phyloP scores from a whole-genome alignment of 2,797 vertebrate species.

The Siniperca undulata region DNA sequence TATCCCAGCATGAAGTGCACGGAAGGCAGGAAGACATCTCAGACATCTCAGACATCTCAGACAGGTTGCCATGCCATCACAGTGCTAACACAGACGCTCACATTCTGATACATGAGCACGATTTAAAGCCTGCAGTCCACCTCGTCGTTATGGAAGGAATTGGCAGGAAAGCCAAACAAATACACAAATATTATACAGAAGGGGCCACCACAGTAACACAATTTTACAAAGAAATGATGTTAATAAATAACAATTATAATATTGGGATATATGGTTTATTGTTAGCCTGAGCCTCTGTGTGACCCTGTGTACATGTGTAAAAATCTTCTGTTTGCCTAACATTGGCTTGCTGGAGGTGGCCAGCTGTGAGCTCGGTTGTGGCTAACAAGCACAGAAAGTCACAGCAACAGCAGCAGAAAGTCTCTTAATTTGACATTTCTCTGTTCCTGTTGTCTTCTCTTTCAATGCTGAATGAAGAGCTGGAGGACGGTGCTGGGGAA shows the following conservation, averaged over 20 bases:
- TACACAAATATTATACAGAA: not conserved
- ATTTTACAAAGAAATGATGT: not conserved
- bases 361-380: slow-evolving; percentile 17
- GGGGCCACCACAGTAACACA: not conserved
- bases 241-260: not conserved
- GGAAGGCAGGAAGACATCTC: slow-evolving; percentile 4
- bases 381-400: slow-evolving; percentile 35
- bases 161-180: not conserved
- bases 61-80: slow-evolving; percentile 28
- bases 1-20: slow-evolving; percentile 1
- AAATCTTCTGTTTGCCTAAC: slow-evolving; percentile 7
- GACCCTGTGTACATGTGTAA: slow-evolving; percentile 13
- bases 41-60: not conserved
- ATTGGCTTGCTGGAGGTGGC: slow-evolving; percentile 3
- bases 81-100: slow-evolving; percentile 10
- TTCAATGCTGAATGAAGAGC: not conserved
- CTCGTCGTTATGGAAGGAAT: not conserved
- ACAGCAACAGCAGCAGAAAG: slow-evolving; percentile 19
- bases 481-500: not conserved
- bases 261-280: not conserved
- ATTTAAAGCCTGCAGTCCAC: slow-evolving; percentile 2
- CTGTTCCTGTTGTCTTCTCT: slow-evolving; percentile 1
- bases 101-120: not conserved
- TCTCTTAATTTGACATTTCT: slow-evolving; percentile 40
- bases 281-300: not conserved